These are phyloP conservation scores for Vanessa cardui DNA, from an alignment of 2,888 invertebrate genomes.

Conservation along the genomic window DNA sequence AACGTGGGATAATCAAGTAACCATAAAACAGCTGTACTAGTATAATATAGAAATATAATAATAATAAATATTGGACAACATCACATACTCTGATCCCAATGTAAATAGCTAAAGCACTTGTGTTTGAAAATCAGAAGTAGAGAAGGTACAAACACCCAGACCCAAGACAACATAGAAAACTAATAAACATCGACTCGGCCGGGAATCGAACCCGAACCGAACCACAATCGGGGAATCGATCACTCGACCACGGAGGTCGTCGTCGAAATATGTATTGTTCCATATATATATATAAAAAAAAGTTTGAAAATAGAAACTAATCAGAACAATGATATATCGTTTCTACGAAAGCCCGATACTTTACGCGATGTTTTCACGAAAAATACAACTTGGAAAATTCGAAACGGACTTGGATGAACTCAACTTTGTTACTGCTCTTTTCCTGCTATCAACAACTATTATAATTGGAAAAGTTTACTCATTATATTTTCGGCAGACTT, in stretches of 20 bases:
- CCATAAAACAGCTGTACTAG: background rate
- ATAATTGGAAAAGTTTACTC: constrained; percentile 80
- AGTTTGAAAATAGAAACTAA: background rate
- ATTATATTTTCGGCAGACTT: constrained; percentile 72
- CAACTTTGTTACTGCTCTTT: constrained; percentile 59
- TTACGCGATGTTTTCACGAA: constrained; percentile 10
- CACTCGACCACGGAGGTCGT: too few species aligned
- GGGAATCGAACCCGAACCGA: too few species aligned
- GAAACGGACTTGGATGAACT: constrained; percentile 42
- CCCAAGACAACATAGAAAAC: too few species aligned
- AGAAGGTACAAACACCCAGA: too few species aligned
- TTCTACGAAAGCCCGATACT: background rate
- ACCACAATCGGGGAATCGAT: too few species aligned
- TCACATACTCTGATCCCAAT: too few species aligned
- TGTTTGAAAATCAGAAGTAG: too few species aligned
- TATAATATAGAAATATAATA: too few species aligned
- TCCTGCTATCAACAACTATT: constrained; percentile 66
- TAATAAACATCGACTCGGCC: too few species aligned
- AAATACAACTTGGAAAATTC: constrained; percentile 19
- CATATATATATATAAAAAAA: background rate
- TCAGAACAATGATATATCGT: constrained; percentile 8
- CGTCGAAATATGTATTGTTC: background rate
- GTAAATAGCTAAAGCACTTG: too few species aligned
- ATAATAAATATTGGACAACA: too few species aligned
- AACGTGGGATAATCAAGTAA: constrained; percentile 32